These are phyloP conservation scores for Plutomurus gul DNA, from an alignment of 1,140 invertebrate genomes.

Conservation along the genomic window DNA sequence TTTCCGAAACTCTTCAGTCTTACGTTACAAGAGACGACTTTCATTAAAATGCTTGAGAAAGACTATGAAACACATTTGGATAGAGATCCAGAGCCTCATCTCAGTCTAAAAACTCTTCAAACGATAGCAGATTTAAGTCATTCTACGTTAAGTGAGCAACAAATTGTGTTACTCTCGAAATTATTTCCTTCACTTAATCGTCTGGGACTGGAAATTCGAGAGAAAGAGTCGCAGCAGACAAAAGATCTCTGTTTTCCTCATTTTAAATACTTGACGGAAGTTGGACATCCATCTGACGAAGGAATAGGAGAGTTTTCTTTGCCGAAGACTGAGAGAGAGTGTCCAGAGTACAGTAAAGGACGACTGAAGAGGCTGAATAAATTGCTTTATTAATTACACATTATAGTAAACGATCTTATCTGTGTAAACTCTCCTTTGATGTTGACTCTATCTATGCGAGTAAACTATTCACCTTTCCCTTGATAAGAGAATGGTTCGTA, in stretches of 20 bases:
- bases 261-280: neutral
- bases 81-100: neutral
- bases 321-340: conserved; percentile 23
- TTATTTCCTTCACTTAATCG: conserved; percentile 4
- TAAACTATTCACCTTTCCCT: no score
- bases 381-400: neutral
- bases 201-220: neutral
- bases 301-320: conserved; percentile 18
- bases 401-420: neutral
- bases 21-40: neutral
- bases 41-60: conserved; percentile 2
- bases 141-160: neutral
- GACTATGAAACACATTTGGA: neutral
- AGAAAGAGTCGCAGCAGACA: neutral
- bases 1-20: neutral
- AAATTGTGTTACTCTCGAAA: conserved; percentile 17
- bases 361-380: conserved; percentile 11
- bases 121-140: neutral
- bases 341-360: conserved; percentile 17
- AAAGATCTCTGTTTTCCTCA: neutral
- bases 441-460: neutral
- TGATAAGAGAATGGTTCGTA: no score
- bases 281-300: conserved; percentile 12
- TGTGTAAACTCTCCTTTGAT: neutral
- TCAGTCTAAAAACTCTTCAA: conserved; percentile 1